These are phyloP conservation scores for Oreortyx pictus DNA, from an alignment of 2,797 vertebrate species.

Conservation along the genomic window DNA sequence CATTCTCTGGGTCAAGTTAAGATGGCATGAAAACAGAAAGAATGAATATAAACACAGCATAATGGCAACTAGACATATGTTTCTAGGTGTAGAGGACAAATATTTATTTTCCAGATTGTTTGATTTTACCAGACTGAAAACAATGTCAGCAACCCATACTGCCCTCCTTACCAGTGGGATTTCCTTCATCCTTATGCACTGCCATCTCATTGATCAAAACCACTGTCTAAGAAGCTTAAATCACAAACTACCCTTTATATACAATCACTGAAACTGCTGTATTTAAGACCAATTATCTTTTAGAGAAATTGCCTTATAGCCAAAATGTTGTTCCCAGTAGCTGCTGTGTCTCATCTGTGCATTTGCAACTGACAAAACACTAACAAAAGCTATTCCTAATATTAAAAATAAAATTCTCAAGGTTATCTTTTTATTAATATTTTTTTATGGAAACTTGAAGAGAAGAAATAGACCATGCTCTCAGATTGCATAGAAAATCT, in stretches of 20 bases:
- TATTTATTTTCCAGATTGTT: neutral
- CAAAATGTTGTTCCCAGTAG: neutral
- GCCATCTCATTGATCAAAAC: neutral
- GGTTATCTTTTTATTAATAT: neutral
- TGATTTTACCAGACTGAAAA: neutral
- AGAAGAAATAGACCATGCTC: neutral
- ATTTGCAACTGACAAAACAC: neutral
- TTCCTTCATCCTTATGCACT: neutral
- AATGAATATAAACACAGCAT: neutral
- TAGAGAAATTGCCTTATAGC: neutral
- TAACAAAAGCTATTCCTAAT: conserved; percentile 25
- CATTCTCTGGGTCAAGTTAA: neutral
- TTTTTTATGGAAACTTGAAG: neutral
- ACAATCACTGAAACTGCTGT: neutral
- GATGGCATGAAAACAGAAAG: neutral
- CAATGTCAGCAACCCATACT: neutral
- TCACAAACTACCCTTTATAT: too few species aligned
- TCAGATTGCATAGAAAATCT: neutral
- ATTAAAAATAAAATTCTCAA: neutral
- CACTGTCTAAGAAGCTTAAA: neutral
- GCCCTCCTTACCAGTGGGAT: neutral
- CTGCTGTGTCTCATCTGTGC: neutral
- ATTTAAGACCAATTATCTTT: neutral
- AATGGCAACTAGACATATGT: neutral
- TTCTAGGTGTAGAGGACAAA: neutral